phyloP scores from a whole-genome alignment of 2,888 invertebrate species.

The Aradus depressus region DNA sequence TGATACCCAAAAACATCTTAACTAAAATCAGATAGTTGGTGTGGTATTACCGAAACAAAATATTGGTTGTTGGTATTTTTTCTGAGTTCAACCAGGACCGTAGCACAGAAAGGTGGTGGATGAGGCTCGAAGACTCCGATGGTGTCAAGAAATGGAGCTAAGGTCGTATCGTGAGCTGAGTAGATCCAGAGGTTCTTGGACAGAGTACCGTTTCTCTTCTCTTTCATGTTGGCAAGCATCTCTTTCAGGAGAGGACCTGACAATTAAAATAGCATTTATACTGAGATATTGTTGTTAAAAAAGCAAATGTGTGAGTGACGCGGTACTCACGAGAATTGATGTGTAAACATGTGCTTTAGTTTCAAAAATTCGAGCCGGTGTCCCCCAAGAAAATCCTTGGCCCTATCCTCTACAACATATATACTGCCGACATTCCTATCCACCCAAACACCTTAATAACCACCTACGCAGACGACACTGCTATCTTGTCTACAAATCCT shows the following conservation, averaged over 20 bases:
- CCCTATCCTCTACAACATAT: too few relatives aligned
- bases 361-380: too few relatives aligned
- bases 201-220: constrained; percentile 9
- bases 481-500: too few relatives aligned
- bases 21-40: not conserved
- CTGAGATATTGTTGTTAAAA: too few relatives aligned
- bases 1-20: not conserved
- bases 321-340: too few relatives aligned
- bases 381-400: too few relatives aligned
- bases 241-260: constrained; percentile 29
- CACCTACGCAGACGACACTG: too few relatives aligned
- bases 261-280: not conserved
- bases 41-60: constrained; percentile 9
- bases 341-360: too few relatives aligned
- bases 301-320: too few relatives aligned
- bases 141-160: constrained; percentile 51
- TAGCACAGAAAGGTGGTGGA: constrained; percentile 52
- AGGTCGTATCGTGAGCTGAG: constrained; percentile 61
- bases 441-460: too few relatives aligned
- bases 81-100: constrained; percentile 52
- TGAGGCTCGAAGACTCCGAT: constrained; percentile 54
- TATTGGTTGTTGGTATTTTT: constrained; percentile 35
- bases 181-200: constrained; percentile 50
- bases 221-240: constrained; percentile 24
- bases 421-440: too few relatives aligned